Percentiles rank a stretch among this genome's conserved stretches.
Evolutionary conservation across 2,797 vertebrate genomes (phyloP).

Genomic region (Melanotaenia nigrans): DNA sequence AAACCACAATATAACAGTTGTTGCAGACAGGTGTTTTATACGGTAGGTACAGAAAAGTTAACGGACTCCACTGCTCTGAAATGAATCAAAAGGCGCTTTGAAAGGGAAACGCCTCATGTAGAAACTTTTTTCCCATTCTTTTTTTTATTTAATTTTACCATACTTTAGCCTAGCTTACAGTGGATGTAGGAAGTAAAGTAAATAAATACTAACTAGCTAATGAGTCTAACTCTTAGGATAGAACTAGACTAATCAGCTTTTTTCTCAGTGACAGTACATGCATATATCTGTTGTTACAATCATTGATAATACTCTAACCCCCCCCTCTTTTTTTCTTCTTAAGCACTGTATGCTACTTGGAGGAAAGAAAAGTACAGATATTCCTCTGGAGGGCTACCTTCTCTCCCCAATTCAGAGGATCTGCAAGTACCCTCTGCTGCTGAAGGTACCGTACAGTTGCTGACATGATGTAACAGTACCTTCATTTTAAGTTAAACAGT

Average conservation of each 20-base stretch:
- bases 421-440: slow-evolving; percentile 98
- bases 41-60: background rate
- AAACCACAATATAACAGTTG: background rate
- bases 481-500: background rate
- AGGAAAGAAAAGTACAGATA: slow-evolving; percentile 96
- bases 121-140: background rate
- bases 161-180: background rate
- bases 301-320: slow-evolving; percentile 1
- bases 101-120: background rate
- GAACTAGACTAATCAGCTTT: too few species aligned
- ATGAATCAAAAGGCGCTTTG: background rate
- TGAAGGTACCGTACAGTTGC: slow-evolving; percentile 87
- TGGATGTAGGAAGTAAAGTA: slow-evolving; percentile 2
- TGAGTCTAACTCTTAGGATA: too few species aligned
- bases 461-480: background rate
- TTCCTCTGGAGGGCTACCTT: slow-evolving; percentile 97
- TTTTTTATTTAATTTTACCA: background rate
- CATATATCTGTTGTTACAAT: background rate
- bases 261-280: background rate
- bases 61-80: background rate
- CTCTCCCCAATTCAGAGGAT: slow-evolving; percentile 97
- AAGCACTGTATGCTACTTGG: slow-evolving; percentile 98
- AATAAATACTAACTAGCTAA: background rate
- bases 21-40: background rate
- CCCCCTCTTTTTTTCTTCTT: slow-evolving; percentile 33